Percentiles rank a stretch among this genome's conserved stretches.
Conservation (phyloP, 2,797 vertebrate genomes). For the Neosilurus mollespiculum region DNA sequence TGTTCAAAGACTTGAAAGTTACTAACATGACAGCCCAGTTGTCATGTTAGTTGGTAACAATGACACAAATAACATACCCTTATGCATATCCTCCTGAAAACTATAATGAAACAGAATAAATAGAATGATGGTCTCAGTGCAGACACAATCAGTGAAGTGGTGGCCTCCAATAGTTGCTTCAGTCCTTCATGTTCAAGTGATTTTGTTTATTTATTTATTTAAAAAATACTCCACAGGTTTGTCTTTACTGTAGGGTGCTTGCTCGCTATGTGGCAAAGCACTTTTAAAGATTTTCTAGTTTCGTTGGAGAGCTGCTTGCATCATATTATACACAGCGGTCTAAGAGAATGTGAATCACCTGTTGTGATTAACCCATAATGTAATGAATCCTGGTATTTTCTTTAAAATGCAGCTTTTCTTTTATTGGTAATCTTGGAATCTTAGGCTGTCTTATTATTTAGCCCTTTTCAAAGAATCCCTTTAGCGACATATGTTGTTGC, state of each 20-base stretch:
- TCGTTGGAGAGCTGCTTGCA: background rate
- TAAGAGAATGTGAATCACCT: conserved; percentile 24
- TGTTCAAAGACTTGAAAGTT: conserved; percentile 42
- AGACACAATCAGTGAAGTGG: conserved; percentile 28
- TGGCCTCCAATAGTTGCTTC: conserved; percentile 34
- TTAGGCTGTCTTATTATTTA: too few species aligned
- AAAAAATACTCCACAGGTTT: conserved; percentile 32
- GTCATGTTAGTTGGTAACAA: conserved; percentile 44
- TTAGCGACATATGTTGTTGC: too few species aligned
- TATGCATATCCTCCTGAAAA: background rate
- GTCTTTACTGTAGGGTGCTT: conserved; percentile 42
- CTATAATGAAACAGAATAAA: background rate
- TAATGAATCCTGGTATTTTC: background rate
- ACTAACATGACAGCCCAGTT: conserved; percentile 25
- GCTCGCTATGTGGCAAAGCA: conserved; percentile 36
- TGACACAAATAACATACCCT: conserved; percentile 40
- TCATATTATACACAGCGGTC: background rate
- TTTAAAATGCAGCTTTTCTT: background rate
- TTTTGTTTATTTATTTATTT: too few species aligned
- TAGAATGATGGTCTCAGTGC: background rate
- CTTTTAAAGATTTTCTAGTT: conserved; percentile 18
- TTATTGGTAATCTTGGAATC: too few species aligned
- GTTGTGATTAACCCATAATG: conserved; percentile 28
- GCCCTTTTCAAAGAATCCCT: too few species aligned
- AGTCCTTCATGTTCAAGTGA: conserved; percentile 28